Evolutionary conservation across 2,797 vertebrate genomes (phyloP), one percentile per base, ranked within the genome.

Genomic region (Masticophis lateralis): DNA sequence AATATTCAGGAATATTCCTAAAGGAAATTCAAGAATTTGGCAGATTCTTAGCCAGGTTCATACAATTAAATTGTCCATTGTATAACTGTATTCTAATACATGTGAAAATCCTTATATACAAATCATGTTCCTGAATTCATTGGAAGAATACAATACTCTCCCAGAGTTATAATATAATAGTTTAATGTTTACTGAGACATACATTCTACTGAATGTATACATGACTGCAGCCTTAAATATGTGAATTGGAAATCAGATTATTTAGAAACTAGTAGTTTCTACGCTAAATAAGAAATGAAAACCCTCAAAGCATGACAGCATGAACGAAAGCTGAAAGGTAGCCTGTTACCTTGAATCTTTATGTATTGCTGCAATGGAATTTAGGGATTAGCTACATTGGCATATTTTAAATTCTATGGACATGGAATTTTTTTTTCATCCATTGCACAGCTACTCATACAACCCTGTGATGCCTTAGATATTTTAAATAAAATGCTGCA

Each of bases 391-490:
- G n/a, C 66, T 88, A 86, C 92, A 96, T 87, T 27, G 18, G 87
- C 92, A 91, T 94, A 95, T 94, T 96, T 94, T 56, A 66, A 59
- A 89, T 91, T 95, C 93, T 43, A 87, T 93, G 94, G 95, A 66
- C 91, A 95, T 60, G 94, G 87, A 89, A 92, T 13, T 63, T 96
- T 83, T 83, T 37, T 93, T 57, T n/a, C 93, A 94, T 20, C 87
- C 88, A 91, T 89, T 59, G 94, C 95, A 88, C 96, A 97, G 97
- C 96, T 88, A 94, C 96, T 97, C 95, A 90, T 90, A 96, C 96
- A 96, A 97, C 96, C 96, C 97, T 96, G 97, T 96, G 97, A 97
- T 97, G 97, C 97, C 97, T 98, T 96, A 95, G 2, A 96, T 90
- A 91, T 95, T 87, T 93, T 94, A 91, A 94, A 89, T 0, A 61